phyloP scores from a whole-genome alignment of 2,113 vertebrate species.

The Labeo catla region DNA sequence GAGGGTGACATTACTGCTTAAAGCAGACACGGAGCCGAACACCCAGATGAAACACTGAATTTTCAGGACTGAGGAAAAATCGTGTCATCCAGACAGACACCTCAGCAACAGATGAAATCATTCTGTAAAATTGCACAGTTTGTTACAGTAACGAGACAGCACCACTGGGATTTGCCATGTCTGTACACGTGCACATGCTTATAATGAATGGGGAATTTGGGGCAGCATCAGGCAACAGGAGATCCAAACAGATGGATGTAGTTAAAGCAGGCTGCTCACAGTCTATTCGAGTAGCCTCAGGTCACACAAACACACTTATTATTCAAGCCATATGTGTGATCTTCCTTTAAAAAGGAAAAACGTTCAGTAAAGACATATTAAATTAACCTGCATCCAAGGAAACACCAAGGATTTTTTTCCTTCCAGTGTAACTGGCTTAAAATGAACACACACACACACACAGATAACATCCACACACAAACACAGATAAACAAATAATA shows the following conservation, averaged over 20 bases:
- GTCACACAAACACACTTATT: not conserved
- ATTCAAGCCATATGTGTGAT: not conserved
- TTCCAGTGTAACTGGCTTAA: not conserved
- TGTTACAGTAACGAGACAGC: not conserved
- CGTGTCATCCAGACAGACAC: conserved; percentile 17
- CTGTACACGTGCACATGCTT: conserved; percentile 1
- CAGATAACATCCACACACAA: not conserved
- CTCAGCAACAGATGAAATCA: not conserved
- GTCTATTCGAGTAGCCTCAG: not conserved
- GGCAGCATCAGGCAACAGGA: conserved; percentile 2
- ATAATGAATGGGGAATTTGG: conserved; percentile 1
- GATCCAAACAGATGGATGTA: conserved; percentile 5
- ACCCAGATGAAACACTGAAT: not conserved
- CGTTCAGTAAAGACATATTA: not conserved
- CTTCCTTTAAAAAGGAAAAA: not conserved
- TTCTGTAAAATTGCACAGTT: not conserved
- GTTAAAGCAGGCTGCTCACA: not conserved
- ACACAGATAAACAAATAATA: not conserved
- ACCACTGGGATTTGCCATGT: not conserved
- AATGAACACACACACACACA: not conserved
- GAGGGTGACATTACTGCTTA: conserved; percentile 12
- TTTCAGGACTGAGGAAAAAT: not conserved
- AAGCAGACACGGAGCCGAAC: not conserved
- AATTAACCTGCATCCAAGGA: not conserved
- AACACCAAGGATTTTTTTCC: not conserved